These are phyloP conservation scores for Rapana venosa DNA, from an alignment of 2,888 invertebrate genomes.

Conservation along the genomic window DNA sequence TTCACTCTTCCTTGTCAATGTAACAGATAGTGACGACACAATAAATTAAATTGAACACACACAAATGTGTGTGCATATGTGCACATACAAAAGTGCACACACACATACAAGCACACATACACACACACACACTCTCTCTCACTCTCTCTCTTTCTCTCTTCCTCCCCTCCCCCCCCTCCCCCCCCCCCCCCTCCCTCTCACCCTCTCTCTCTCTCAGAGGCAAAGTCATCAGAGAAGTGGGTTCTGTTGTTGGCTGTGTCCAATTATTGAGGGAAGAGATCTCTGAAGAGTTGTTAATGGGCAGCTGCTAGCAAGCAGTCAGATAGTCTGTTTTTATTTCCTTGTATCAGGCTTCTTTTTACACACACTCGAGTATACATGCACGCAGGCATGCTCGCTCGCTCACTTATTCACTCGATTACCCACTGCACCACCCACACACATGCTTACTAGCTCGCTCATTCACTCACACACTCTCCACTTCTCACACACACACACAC, in stretches of 20 bases:
- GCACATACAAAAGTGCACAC: not conserved
- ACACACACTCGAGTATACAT: no score
- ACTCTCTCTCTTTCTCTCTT: not conserved
- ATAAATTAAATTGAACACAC: no score
- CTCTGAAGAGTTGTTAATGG: not conserved
- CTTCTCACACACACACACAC: no score
- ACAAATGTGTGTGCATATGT: not conserved
- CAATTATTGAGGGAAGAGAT: not conserved
- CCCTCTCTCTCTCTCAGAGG: no score
- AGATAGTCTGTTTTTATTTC: not conserved
- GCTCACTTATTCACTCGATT: no score
- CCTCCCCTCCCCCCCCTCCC: not conserved
- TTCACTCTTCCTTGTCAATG: not conserved
- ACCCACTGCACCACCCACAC: no score
- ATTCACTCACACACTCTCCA: no score
- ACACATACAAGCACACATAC: not conserved
- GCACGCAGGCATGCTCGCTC: no score
- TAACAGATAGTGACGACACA: no score
- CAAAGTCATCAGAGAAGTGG: not conserved
- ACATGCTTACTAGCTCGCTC: no score
- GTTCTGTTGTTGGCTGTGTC: not conserved
- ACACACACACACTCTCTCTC: not conserved
- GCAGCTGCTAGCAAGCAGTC: not conserved
- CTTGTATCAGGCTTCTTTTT: no score
- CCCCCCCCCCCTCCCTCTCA: no score